phyloP scores from a whole-genome alignment of 2,888 invertebrate species.

The Thelaira solivaga region DNA sequence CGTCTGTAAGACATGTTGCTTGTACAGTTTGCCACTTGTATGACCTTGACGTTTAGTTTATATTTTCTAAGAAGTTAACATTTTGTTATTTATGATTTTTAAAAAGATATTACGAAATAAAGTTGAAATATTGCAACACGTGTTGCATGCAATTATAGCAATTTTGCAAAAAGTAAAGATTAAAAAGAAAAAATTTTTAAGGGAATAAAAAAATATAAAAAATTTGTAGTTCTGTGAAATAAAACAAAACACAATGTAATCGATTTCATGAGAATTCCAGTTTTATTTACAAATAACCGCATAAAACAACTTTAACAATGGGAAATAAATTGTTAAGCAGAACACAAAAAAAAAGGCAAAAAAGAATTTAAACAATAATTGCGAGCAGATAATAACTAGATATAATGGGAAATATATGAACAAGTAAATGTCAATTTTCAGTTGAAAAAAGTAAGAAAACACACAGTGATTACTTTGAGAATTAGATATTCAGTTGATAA shows the following conservation, averaged over 20 bases:
- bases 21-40: too few species aligned
- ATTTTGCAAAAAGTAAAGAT: background rate
- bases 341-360: background rate
- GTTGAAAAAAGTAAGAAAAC: background rate
- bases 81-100: background rate
- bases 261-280: constrained; percentile 32
- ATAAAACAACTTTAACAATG: constrained; percentile 20
- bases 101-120: background rate
- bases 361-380: constrained; percentile 2
- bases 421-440: constrained; percentile 17
- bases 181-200: background rate
- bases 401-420: background rate
- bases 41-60: too few species aligned
- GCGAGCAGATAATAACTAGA: constrained; percentile 4
- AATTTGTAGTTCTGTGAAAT: constrained; percentile 20
- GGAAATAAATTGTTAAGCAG: constrained; percentile 13
- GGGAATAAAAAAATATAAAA: background rate
- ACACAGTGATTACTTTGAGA: too few species aligned
- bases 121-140: constrained; percentile 27
- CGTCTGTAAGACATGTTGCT: too few species aligned
- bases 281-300: constrained; percentile 6
- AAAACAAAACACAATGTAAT: background rate
- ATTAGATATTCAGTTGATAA: too few species aligned
- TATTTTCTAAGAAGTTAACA: background rate
- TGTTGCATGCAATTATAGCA: constrained; percentile 12